A percentile compares a stretch with the other conserved stretches of the same genome.
These are phyloP conservation scores for Zaprionus lachaisei DNA, from an alignment of 1,140 invertebrate species.

Conservation along the genomic window DNA sequence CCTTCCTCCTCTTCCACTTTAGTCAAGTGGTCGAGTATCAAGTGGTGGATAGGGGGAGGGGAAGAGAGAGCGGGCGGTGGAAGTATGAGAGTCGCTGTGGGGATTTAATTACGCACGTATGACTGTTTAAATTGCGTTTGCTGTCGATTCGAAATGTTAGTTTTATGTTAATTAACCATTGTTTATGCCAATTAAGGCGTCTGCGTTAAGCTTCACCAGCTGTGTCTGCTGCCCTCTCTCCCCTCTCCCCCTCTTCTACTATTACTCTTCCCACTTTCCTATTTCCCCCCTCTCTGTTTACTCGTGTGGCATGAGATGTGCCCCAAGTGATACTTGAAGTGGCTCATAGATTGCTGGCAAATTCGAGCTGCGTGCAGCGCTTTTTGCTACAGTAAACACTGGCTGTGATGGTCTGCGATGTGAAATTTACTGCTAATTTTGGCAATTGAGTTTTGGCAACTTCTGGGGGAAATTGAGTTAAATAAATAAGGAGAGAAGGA, in stretches of 20 bases:
- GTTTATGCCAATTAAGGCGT: conserved; percentile 73
- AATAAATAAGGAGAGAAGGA: neutral
- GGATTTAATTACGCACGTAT: conserved; percentile 77
- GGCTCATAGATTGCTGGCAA: too few species aligned
- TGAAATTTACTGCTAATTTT: conserved; percentile 2
- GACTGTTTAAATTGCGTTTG: conserved; percentile 73
- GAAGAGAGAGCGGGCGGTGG: neutral
- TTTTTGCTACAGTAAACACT: conserved; percentile 5
- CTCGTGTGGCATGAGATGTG: conserved; percentile 11
- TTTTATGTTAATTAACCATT: conserved; percentile 82
- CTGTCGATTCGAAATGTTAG: conserved; percentile 63
- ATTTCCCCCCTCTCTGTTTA: neutral
- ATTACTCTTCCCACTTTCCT: neutral
- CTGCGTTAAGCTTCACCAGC: conserved; percentile 2
- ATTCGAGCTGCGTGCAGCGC: neutral
- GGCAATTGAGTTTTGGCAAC: neutral
- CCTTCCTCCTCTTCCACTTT: neutral
- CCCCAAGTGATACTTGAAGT: conserved; percentile 6
- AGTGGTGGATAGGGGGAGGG: neutral
- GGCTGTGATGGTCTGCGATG: neutral
- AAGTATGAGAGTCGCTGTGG: conserved; percentile 4
- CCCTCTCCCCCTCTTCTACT: neutral
- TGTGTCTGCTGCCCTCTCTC: neutral
- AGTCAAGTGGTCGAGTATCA: conserved; percentile 1
- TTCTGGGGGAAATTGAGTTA: neutral